These are phyloP conservation scores for Napeogenes sylphis DNA, from an alignment of 2,888 invertebrate genomes.

Conservation along the genomic window DNA sequence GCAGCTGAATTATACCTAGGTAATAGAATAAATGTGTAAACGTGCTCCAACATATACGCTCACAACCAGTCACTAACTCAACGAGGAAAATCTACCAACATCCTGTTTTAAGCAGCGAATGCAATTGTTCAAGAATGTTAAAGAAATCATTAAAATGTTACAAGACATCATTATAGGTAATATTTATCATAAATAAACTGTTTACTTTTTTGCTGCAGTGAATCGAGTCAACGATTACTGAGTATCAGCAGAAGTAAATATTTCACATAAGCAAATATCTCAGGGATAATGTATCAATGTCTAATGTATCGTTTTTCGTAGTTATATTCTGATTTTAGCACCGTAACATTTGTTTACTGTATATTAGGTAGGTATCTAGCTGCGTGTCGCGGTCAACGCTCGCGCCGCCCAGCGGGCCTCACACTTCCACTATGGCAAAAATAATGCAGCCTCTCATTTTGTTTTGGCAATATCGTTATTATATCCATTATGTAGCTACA, in stretches of 20 bases:
- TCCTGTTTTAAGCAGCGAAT: conserved; percentile 58
- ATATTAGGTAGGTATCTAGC: conserved; percentile 17
- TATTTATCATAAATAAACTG: not conserved
- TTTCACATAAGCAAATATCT: too few species aligned
- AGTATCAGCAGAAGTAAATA: too few species aligned
- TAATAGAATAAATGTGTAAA: conserved; percentile 18
- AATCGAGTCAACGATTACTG: not conserved
- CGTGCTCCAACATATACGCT: conserved; percentile 38
- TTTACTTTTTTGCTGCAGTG: not conserved
- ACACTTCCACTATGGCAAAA: conserved; percentile 57
- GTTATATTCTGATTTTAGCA: too few species aligned
- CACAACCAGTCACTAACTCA: conserved; percentile 38
- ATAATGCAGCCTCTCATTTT: conserved; percentile 54
- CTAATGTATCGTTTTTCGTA: too few species aligned
- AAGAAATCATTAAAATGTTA: conserved; percentile 8
- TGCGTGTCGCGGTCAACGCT: conserved; percentile 58
- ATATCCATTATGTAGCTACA: conserved; percentile 23
- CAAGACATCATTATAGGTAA: not conserved
- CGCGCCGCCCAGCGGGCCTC: conserved; percentile 50
- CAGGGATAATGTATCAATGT: too few species aligned
- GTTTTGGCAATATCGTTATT: conserved; percentile 39
- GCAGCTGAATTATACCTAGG: conserved; percentile 21
- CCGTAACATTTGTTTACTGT: conserved; percentile 3
- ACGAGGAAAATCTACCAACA: conserved; percentile 63
- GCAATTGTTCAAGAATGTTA: conserved; percentile 33